Evolutionary conservation across 2,113 vertebrate genomes (phyloP), one percentile per base, ranked within the genome.

Genomic region (Marmota monax): DNA sequence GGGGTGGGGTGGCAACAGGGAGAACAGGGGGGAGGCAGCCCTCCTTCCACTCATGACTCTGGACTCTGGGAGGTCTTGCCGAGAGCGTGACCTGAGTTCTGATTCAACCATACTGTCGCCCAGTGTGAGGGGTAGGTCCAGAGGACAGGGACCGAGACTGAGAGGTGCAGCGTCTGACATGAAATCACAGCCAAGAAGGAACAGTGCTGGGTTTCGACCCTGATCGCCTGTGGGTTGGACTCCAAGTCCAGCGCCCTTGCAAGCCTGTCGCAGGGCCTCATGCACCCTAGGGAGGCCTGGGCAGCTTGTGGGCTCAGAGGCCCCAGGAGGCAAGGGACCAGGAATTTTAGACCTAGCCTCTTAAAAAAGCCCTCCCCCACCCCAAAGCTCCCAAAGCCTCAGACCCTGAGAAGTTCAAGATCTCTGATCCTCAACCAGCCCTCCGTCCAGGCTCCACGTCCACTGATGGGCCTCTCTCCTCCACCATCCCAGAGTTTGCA

Each of bases 101-200:
- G 7, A 27, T 51, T n/a, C 29, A 83, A 18, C 18, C 37, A 69
- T 13, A 2, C 1, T 0, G 2, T 27, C 17, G 29, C 37, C 32
- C 16, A 11, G 11, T 14, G 10, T 29, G 8, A 1, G 0, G 16
- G 74, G 22, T 8, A 10, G 7, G 51, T 4, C 29, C 20, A 17
- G 18, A 9, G 14, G 32, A 16, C 11, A 18, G 58, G 61, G 34
- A 7, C 16, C 5, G 82, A 78, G 65, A 32, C 13, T 65, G 67
- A 42, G 58, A 42, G 6, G 23, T 29, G 22, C 42, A 1, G 5
- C 23, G 48, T 37, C 34, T 27, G 48, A 61, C 4, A 4, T 37
- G 6, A 4, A n/a, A 63, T 84, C n/a, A 34, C 27, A 39, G n/a
- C 11, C 51, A 94, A 32, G 73, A 45, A 90, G 25, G 37, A 58